Evolutionary conservation across 2,888 invertebrate species (phyloP).

Genomic region (Dinocampus coccinellae): DNA sequence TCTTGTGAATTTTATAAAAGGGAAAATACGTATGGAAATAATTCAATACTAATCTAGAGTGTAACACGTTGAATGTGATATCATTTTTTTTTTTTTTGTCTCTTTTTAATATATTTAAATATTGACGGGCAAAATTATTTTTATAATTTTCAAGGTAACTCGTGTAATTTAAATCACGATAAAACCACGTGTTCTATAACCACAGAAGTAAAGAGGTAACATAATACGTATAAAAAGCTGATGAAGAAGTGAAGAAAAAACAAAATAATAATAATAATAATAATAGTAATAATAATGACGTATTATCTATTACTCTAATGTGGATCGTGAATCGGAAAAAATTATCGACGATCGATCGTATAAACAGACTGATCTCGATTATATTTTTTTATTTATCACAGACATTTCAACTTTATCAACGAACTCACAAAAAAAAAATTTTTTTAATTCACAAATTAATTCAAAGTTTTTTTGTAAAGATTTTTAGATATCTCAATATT

Average conservation of each 20-base stretch:
- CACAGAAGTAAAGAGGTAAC: background rate
- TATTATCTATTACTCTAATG: conserved; percentile 21
- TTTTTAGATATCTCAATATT: background rate
- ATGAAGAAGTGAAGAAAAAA: background rate
- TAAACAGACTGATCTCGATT: conserved; percentile 6
- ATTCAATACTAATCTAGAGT: too few relatives aligned
- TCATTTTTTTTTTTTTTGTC: too few relatives aligned
- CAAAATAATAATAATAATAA: background rate
- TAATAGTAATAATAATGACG: too few relatives aligned
- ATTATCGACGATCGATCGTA: conserved; percentile 8
- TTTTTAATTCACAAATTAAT: too few relatives aligned
- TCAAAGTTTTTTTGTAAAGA: background rate
- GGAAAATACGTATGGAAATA: background rate
- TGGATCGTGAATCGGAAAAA: conserved; percentile 19
- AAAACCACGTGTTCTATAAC: background rate
- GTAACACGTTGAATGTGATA: too few relatives aligned
- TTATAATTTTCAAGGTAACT: background rate
- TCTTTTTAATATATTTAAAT: background rate
- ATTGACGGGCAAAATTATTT: background rate
- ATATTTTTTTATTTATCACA: background rate
- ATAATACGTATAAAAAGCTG: background rate
- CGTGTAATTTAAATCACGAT: background rate
- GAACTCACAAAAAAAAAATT: too few relatives aligned
- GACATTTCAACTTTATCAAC: background rate
- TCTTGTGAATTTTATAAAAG: background rate